Base-by-base conservation (phyloP, 2,113 vertebrate genomes). In the Actenoides hombroni region DNA sequence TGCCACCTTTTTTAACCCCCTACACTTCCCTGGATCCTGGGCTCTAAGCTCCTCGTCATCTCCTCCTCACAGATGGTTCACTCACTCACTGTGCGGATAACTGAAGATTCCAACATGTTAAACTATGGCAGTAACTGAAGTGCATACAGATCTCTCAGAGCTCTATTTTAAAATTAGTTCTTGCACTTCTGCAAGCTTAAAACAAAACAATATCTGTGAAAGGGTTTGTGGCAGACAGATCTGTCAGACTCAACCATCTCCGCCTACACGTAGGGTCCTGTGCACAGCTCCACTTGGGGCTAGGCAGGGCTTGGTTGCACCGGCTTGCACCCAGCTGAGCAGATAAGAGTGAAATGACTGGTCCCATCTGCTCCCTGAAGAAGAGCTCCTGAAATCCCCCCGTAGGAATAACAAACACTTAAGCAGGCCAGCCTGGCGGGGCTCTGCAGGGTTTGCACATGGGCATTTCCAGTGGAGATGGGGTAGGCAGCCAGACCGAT, bases 221-320 rank as follows among this genome's bases (percentile, higher is more conserved):
- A 81, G 25, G 21, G 54, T 92, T 67, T 86, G 35, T 54, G 51
- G 35, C 40, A 86, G 51, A 54, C 33, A 10, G 33, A 57, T 69
- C 53, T 51, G 33, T 84, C 56, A 61, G 65, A 40, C 31, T 57
- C 12, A 2, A 10, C 18, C 15, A 6, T 16, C 69, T 64, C 25
- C 3, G 13, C 13, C 31, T 33, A 10, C 0, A 2, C 1, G 0
- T 5, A 2, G 26, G 16, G n/a, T 53, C 23, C 56, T 18, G 11
- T 4, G 8, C 19, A 42, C 9, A 63, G 65, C 57, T 86, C 42
- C 20, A 2, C 11, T 4, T 18, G n/a, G 60, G 51, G 49, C 76
- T 57, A 9, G 61, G 49, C 7, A 69, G 31, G 16, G 49, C 44
- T 54, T 44, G 4, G 21, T 65, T 35, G 61, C 60, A 40, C 40